These are phyloP conservation scores for Anastrepha ludens DNA, from an alignment of 1,140 invertebrate species.

Conservation along the genomic window DNA sequence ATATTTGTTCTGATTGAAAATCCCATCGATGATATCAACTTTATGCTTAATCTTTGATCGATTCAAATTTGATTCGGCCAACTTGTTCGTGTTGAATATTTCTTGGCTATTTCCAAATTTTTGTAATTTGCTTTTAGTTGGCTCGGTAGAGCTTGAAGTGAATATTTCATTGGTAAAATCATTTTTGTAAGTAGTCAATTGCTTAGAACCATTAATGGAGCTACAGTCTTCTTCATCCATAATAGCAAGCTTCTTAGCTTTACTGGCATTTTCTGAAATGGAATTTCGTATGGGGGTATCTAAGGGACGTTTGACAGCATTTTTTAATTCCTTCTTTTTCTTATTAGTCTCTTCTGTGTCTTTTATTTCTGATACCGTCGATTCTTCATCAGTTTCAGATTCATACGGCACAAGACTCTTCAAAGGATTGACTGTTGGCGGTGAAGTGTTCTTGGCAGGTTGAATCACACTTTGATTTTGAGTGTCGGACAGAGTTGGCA, in stretches of 20 bases:
- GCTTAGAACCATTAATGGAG: background rate
- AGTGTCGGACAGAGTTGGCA: conserved; percentile 63
- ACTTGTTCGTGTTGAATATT: background rate
- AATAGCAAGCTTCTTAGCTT: background rate
- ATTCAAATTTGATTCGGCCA: background rate
- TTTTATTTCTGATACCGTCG: conserved; percentile 54
- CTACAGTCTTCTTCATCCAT: background rate
- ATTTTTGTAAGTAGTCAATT: conserved; percentile 1
- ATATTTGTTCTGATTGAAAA: conserved; percentile 64
- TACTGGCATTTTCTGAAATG: background rate
- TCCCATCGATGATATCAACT: conserved; percentile 71
- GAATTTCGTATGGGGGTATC: conserved; percentile 57
- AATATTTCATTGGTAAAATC: conserved; percentile 43
- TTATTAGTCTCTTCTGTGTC: conserved; percentile 5
- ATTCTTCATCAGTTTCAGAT: conserved; percentile 71
- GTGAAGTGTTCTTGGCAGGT: conserved; percentile 24
- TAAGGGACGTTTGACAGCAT: conserved; percentile 55
- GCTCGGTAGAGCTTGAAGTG: conserved; percentile 23
- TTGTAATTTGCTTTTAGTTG: conserved; percentile 47
- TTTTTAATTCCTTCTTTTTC: conserved; percentile 41
- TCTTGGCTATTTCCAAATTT: conserved; percentile 56
- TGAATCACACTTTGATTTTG: background rate
- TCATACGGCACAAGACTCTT: conserved; percentile 73
- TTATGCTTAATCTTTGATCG: conserved; percentile 65
- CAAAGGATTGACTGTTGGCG: conserved; percentile 45